Conservation (phyloP, 2,797 vertebrate species). For the Echeneis naucrates region DNA sequence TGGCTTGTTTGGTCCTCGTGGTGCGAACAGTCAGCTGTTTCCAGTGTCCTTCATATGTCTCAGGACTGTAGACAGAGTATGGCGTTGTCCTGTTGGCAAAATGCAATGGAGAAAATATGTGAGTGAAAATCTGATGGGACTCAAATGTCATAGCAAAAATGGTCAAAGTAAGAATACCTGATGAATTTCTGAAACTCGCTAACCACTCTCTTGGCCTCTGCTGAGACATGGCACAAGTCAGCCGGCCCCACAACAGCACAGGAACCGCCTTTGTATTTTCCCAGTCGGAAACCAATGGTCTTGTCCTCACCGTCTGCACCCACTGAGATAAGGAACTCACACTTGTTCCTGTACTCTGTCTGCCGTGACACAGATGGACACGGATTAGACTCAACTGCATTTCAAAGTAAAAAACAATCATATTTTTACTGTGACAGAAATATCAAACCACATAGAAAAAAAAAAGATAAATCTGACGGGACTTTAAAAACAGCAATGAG, state of each 20-base stretch:
- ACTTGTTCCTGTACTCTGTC: constrained; percentile 98
- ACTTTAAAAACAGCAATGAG: background rate
- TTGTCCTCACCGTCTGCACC: constrained; percentile 94
- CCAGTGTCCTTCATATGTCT: constrained; percentile 97
- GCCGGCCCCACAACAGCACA: constrained; percentile 94
- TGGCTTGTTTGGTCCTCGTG: constrained; percentile 89
- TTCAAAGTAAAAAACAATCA: background rate
- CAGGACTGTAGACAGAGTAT: constrained; percentile 93
- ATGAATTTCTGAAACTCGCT: constrained; percentile 94
- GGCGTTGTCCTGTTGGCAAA: constrained; percentile 86
- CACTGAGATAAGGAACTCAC: constrained; percentile 94
- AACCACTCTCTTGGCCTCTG: constrained; percentile 90
- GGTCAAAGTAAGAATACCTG: constrained; percentile 80
- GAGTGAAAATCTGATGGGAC: background rate
- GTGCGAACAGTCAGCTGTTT: constrained; percentile 96
- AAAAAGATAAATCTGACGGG: background rate
- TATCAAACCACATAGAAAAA: background rate
- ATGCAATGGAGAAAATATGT: background rate
- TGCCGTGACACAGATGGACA: constrained; percentile 60
- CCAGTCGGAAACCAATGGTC: constrained; percentile 95
- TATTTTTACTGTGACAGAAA: background rate
- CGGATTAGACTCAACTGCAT: background rate
- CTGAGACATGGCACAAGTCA: constrained; percentile 92
- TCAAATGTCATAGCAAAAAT: background rate
- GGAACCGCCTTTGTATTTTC: constrained; percentile 96